A percentile compares a stretch with the other conserved stretches of the same genome.
phyloP scores from a whole-genome alignment of 2,888 invertebrate species.

The Dioctria rufipes region DNA sequence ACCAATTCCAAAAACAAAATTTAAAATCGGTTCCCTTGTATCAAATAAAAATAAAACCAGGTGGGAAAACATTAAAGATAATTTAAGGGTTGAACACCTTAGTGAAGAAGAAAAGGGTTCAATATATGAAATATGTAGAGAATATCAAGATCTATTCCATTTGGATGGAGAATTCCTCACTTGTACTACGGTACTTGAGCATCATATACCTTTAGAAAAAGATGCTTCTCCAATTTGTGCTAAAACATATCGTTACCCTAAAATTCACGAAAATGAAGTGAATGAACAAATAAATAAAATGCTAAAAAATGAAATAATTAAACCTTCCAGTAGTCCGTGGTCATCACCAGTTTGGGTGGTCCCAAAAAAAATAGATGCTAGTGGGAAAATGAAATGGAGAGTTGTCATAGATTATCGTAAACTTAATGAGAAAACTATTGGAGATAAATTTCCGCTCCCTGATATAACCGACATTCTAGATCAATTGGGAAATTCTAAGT shows the following conservation, averaged over 20 bases:
- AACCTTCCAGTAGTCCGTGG: constrained; percentile 61
- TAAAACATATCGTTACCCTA: not conserved
- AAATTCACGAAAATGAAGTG: constrained; percentile 27
- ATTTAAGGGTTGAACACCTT: no score
- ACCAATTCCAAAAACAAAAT: not conserved
- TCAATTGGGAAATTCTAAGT: constrained; percentile 65
- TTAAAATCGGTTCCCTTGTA: not conserved
- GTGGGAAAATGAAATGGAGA: constrained; percentile 58
- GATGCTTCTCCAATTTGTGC: constrained; percentile 15
- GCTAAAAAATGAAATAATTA: constrained; percentile 63
- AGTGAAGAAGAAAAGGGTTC: no score
- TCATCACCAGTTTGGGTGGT: constrained; percentile 61
- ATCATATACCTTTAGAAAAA: constrained; percentile 45
- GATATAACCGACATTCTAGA: constrained; percentile 64
- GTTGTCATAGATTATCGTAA: constrained; percentile 7
- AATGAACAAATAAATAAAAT: constrained; percentile 62
- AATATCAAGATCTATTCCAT: constrained; percentile 28
- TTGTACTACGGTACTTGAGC: constrained; percentile 26
- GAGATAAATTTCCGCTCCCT: constrained; percentile 9
- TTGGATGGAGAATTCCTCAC: constrained; percentile 31
- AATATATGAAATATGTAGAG: constrained; percentile 19
- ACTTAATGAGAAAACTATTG: not conserved
- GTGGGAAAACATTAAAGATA: not conserved
- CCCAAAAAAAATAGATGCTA: constrained; percentile 65
- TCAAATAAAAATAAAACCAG: not conserved